Conservation (phyloP, 2,797 vertebrate species). For the Centropyge bicolor region DNA sequence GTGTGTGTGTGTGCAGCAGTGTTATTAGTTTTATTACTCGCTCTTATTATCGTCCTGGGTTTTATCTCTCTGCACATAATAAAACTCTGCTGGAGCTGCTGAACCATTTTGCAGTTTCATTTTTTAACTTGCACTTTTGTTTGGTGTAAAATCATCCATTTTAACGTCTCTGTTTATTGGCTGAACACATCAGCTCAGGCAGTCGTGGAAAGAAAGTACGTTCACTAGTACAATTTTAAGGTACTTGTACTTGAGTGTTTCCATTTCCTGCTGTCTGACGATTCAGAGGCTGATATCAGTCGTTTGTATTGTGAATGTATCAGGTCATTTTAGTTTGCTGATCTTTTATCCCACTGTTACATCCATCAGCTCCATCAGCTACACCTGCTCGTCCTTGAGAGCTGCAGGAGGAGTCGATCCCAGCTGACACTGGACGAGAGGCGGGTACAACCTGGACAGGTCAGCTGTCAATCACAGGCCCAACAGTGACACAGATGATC, state of each 20-base stretch:
- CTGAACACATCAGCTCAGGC: neutral
- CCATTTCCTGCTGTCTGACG: neutral
- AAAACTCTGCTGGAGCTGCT: conserved; percentile 13
- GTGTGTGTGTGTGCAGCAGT: neutral
- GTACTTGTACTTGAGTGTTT: neutral
- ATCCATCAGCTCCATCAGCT: no score
- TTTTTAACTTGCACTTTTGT: conserved; percentile 1
- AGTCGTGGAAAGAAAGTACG: neutral
- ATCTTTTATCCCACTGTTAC: no score
- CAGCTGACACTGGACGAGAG: neutral
- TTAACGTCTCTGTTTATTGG: neutral
- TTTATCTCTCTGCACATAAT: conserved; percentile 8
- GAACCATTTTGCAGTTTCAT: conserved; percentile 10
- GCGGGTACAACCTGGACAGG: no score
- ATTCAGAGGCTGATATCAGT: no score
- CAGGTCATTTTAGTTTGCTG: no score
- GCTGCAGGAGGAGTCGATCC: neutral
- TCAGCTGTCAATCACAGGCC: neutral
- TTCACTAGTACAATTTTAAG: neutral
- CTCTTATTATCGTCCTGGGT: conserved; percentile 4
- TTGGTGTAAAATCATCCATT: neutral
- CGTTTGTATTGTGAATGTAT: no score
- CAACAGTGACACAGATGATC: no score
- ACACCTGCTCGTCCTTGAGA: neutral
- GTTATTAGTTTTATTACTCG: conserved; percentile 6